Conservation (phyloP, 2,888 invertebrate species). For the Lobophora halterata region DNA sequence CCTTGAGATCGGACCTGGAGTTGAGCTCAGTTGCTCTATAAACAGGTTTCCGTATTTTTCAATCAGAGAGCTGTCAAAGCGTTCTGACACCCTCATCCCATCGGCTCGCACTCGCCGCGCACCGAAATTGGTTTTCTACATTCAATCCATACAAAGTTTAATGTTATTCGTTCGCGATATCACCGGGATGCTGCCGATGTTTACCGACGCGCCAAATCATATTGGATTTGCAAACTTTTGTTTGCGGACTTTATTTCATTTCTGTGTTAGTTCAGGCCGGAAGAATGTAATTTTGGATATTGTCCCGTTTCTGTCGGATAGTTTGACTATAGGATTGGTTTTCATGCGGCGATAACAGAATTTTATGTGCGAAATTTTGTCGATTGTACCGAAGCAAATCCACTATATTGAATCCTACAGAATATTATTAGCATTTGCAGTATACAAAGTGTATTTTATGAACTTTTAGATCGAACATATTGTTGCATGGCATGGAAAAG, state of each 20-base stretch:
- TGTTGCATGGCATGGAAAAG: too few species aligned
- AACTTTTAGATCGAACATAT: too few species aligned
- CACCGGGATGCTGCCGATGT: conserved; percentile 80
- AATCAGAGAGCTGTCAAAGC: conserved; percentile 84
- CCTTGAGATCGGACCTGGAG: conserved; percentile 30
- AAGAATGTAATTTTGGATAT: conserved; percentile 75
- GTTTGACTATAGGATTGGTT: conserved; percentile 4
- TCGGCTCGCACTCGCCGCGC: conserved; percentile 80
- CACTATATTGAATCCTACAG: too few species aligned
- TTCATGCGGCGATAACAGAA: background rate
- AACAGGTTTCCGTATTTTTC: conserved; percentile 83
- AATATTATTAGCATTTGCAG: too few species aligned
- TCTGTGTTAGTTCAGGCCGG: conserved; percentile 75
- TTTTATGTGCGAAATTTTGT: conserved; percentile 26
- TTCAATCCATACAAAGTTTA: conserved; percentile 82
- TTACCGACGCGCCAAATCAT: conserved; percentile 81
- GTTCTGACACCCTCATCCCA: conserved; percentile 82
- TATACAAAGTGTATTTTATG: too few species aligned
- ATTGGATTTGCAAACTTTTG: conserved; percentile 82
- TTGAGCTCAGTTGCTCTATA: conserved; percentile 73
- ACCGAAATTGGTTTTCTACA: conserved; percentile 82
- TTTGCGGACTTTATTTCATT: conserved; percentile 81
- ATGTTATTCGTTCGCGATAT: conserved; percentile 81
- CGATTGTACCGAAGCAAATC: too few species aligned
- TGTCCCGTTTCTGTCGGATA: conserved; percentile 38